Conservation (phyloP, 2,888 invertebrate genomes). For the Caenorhabditis wallacei region DNA sequence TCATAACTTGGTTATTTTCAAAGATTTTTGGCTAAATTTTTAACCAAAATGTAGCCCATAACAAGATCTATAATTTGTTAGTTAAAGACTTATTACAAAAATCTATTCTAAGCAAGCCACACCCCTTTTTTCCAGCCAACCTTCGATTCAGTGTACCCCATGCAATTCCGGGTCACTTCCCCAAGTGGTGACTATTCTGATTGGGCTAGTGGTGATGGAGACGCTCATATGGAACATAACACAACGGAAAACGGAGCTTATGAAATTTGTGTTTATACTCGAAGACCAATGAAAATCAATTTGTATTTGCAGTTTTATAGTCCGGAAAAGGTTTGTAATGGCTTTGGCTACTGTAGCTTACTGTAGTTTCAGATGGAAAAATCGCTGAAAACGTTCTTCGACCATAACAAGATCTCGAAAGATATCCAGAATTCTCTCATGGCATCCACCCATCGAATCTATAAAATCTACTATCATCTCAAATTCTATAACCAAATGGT, state of each 20-base stretch:
- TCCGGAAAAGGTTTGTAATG: constrained; percentile 67
- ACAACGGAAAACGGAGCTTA: constrained; percentile 71
- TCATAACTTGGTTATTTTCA: too few species aligned
- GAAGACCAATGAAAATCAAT: constrained; percentile 65
- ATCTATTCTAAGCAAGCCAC: too few species aligned
- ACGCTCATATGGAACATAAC: constrained; percentile 70
- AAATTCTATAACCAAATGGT: constrained; percentile 72
- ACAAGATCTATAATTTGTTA: too few species aligned
- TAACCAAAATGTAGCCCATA: too few species aligned
- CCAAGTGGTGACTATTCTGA: constrained; percentile 71
- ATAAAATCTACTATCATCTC: constrained; percentile 71
- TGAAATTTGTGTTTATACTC: constrained; percentile 72
- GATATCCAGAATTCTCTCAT: constrained; percentile 54
- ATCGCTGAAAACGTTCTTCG: constrained; percentile 54
- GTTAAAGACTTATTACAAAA: too few species aligned
- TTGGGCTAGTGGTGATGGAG: constrained; percentile 71
- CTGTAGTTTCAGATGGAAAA: constrained; percentile 45
- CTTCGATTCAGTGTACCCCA: constrained; percentile 58
- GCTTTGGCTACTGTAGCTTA: background rate
- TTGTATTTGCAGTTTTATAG: constrained; percentile 67
- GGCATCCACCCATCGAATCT: constrained; percentile 66
- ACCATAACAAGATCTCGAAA: constrained; percentile 46
- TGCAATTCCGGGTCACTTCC: constrained; percentile 71
- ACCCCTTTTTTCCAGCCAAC: constrained; percentile 53
- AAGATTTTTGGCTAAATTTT: too few species aligned